Conservation (phyloP, 2,797 vertebrate species). For the Amazona ochrocephala region DNA sequence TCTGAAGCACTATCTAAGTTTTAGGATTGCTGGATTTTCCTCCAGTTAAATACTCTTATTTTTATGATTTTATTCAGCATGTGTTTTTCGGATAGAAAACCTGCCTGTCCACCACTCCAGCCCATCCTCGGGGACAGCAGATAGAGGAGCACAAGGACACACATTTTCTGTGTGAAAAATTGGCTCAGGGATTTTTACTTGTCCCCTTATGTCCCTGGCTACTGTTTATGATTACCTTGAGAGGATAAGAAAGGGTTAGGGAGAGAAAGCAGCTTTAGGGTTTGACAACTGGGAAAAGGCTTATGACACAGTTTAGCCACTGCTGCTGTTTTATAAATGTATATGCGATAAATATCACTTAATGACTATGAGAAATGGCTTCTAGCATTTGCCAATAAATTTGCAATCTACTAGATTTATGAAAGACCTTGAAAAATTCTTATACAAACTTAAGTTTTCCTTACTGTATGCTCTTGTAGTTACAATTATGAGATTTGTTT, state of each 20-base stretch:
- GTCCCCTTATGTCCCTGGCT: neutral
- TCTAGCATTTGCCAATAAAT: slow-evolving; percentile 13
- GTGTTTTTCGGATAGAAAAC: neutral
- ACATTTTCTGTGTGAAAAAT: rapidly evolving
- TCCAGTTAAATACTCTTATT: neutral
- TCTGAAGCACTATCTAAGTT: neutral
- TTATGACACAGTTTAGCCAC: neutral
- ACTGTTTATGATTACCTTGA: neutral
- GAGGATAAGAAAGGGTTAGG: neutral
- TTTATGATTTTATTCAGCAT: rapidly evolving
- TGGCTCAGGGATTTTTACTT: neutral
- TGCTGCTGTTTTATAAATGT: neutral
- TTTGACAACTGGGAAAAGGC: neutral
- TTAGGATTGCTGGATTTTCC: neutral
- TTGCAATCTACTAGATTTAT: slow-evolving; percentile 5
- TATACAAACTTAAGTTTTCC: slow-evolving; percentile 26
- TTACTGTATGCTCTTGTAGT: neutral
- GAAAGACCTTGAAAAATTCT: slow-evolving; percentile 51
- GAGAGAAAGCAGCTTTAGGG: neutral
- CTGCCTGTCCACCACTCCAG: rapidly evolving
- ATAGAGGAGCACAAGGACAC: rapidly evolving
- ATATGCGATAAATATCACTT: neutral
- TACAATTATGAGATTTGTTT: slow-evolving; percentile 43
- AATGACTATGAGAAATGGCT: neutral
- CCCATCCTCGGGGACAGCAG: rapidly evolving